phyloP scores from a whole-genome alignment of 2,888 invertebrate genomes.

The Euphydryas editha region DNA sequence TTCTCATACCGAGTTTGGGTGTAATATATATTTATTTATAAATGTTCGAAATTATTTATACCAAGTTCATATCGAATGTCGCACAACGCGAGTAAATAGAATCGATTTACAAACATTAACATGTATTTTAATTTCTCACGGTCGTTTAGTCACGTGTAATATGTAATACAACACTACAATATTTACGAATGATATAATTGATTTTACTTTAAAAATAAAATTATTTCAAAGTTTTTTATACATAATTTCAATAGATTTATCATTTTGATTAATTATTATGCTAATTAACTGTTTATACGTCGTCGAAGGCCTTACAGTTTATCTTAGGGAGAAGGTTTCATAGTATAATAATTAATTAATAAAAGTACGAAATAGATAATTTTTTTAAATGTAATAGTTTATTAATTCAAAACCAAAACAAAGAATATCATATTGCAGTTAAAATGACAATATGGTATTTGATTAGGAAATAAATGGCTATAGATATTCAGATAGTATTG shows the following conservation, averaged over 20 bases:
- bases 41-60: not conserved
- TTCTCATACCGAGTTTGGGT: too few species aligned
- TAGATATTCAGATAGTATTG: too few species aligned
- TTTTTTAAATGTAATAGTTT: not conserved
- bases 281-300: constrained; percentile 1
- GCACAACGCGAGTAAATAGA: not conserved
- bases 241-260: not conserved
- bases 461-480: not conserved
- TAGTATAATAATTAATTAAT: not conserved
- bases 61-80: constrained; percentile 2
- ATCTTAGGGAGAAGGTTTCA: not conserved
- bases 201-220: not conserved
- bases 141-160: not conserved
- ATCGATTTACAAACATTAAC: constrained; percentile 4
- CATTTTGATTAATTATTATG: not conserved
- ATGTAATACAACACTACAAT: too few species aligned
- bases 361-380: not conserved
- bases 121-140: constrained; percentile 5
- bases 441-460: not conserved
- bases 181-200: not conserved
- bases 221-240: not conserved
- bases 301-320: constrained; percentile 2
- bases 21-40: too few species aligned
- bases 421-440: not conserved
- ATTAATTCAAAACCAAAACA: not conserved